These are phyloP conservation scores for Gymnoscopelus braueri DNA, from an alignment of 2,797 vertebrate genomes.

Conservation along the genomic window DNA sequence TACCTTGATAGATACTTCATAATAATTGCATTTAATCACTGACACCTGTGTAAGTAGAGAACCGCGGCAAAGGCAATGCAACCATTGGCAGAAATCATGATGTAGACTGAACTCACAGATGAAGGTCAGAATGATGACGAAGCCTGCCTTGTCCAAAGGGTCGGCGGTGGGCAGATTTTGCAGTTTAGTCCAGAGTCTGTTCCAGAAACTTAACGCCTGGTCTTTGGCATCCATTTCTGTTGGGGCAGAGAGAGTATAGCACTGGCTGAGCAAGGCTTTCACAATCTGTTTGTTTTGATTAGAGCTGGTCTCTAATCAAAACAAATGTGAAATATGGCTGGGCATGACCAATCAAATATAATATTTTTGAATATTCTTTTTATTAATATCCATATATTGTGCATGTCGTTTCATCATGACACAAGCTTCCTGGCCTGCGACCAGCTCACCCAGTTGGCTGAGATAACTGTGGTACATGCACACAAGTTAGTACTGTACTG, in stretches of 20 bases:
- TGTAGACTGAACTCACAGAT: constrained; percentile 81
- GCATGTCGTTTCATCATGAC: constrained; percentile 18
- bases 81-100: fast-evolving
- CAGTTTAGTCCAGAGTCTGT: constrained; percentile 86
- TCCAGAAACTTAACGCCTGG: constrained; percentile 75
- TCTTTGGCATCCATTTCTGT: constrained; percentile 70
- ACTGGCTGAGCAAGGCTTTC: not conserved
- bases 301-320: not conserved
- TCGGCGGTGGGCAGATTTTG: constrained; percentile 84
- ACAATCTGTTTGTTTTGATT: not conserved
- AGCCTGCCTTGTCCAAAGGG: constrained; percentile 83
- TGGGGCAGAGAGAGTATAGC: not conserved
- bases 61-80: not conserved
- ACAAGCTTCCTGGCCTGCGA: constrained; percentile 9
- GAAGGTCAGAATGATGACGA: constrained; percentile 88
- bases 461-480: constrained; percentile 2
- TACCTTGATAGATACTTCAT: too few species aligned
- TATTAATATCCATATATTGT: not conserved
- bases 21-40: too few species aligned
- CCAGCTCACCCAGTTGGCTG: not conserved
- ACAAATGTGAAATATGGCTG: too few species aligned
- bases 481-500: not conserved
- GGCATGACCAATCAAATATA: too few species aligned
- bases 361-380: too few species aligned
- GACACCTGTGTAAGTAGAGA: too few species aligned